phyloP scores from a whole-genome alignment of 2,797 vertebrate genomes.

The Notolabrus celidotus region DNA sequence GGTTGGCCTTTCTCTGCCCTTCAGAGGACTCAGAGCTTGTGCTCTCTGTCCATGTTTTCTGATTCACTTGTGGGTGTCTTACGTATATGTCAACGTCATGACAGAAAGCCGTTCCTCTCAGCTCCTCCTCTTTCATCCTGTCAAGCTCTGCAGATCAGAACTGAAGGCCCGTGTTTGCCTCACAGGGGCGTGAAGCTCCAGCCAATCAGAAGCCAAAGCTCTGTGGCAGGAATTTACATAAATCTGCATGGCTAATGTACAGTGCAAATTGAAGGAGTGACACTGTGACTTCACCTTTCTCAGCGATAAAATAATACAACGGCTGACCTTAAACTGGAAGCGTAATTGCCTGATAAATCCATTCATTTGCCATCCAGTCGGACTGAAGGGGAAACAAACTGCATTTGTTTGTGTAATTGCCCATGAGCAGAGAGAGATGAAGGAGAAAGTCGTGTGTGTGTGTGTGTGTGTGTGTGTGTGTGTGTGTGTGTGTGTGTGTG shows the following conservation, averaged over 20 bases:
- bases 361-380: slow-evolving; percentile 60
- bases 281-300: slow-evolving; percentile 66
- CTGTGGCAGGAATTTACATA: slow-evolving; percentile 73
- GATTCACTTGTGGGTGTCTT: slow-evolving; percentile 38
- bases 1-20: slow-evolving; percentile 56
- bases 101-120: slow-evolving; percentile 20
- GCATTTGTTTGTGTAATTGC: slow-evolving; percentile 84
- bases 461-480: slow-evolving; percentile 8
- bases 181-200: slow-evolving; percentile 30
- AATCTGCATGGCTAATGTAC: slow-evolving; percentile 77
- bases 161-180: slow-evolving; percentile 50
- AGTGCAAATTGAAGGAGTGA: slow-evolving; percentile 67
- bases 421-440: slow-evolving; percentile 72
- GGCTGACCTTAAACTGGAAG: slow-evolving; percentile 71
- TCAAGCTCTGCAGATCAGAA: slow-evolving; percentile 67
- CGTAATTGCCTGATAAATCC: slow-evolving; percentile 64
- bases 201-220: slow-evolving; percentile 62
- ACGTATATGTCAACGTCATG: slow-evolving; percentile 55
- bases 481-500: slow-evolving; percentile 26
- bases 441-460: slow-evolving; percentile 34
- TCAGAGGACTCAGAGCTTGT: slow-evolving; percentile 16
- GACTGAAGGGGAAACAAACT: slow-evolving; percentile 72
- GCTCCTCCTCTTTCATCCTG: slow-evolving; percentile 24
- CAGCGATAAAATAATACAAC: slow-evolving; percentile 54
- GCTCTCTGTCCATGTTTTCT: slow-evolving; percentile 9